A percentile compares a stretch with the other conserved stretches of the same genome.
phyloP scores from a whole-genome alignment of 1,140 invertebrate genomes.

The Spodoptera frugiperda region DNA sequence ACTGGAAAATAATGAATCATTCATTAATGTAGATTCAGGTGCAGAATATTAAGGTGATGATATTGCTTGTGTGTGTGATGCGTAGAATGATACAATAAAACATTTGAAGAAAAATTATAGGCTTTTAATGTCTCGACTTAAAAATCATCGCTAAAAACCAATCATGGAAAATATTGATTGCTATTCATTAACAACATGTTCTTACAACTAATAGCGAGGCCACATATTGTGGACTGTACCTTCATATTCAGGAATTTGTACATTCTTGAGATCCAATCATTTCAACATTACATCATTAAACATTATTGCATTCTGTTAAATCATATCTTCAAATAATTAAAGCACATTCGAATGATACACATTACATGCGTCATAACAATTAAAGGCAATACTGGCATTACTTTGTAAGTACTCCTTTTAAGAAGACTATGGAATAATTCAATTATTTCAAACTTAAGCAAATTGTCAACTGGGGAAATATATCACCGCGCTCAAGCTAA shows the following conservation, averaged over 20 bases:
- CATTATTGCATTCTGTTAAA: constrained; percentile 50
- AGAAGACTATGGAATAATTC: constrained; percentile 23
- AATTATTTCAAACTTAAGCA: constrained; percentile 34
- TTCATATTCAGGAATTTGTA: constrained; percentile 62
- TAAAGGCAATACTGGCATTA: constrained; percentile 73
- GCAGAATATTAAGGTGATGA: constrained; percentile 10
- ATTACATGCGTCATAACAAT: constrained; percentile 59
- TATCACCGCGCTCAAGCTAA: constrained; percentile 33
- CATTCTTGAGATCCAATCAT: constrained; percentile 68
- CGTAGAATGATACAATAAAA: not conserved
- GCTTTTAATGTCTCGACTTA: constrained; percentile 61
- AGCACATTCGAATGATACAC: constrained; percentile 50
- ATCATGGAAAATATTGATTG: constrained; percentile 69
- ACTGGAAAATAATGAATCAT: constrained; percentile 44
- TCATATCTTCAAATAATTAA: constrained; percentile 61
- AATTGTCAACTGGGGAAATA: constrained; percentile 22
- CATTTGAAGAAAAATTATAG: constrained; percentile 51
- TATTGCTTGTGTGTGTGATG: not conserved
- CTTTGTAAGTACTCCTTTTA: constrained; percentile 20
- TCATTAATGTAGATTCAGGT: constrained; percentile 47
- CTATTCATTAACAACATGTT: constrained; percentile 55
- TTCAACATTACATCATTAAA: constrained; percentile 46
- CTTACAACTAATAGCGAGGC: constrained; percentile 67
- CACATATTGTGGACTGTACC: constrained; percentile 55
- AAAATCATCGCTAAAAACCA: constrained; percentile 73